A percentile compares a stretch with the other conserved stretches of the same genome.
These are phyloP conservation scores for Catalaphyllia jardinei DNA, from an alignment of 64 coral and sea anemone species.

Conservation along the genomic window DNA sequence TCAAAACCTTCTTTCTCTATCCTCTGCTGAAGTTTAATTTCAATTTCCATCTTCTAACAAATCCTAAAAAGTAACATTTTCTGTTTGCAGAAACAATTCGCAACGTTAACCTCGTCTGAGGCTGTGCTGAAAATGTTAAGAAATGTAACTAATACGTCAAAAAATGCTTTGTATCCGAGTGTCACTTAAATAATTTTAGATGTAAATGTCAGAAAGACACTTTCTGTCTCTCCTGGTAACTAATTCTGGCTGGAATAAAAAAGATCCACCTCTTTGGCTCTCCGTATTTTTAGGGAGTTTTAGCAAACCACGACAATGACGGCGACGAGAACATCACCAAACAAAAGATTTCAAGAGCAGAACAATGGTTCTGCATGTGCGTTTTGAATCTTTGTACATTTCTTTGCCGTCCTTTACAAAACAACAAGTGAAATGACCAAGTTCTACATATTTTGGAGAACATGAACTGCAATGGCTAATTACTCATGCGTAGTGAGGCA, in stretches of 20 bases:
- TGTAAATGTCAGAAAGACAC: not conserved
- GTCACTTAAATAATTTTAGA: not conserved
- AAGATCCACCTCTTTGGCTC: not conserved
- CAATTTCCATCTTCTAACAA: not conserved
- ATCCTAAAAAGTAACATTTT: no score
- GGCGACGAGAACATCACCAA: no score
- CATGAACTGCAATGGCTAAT: no score
- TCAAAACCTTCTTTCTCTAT: conserved; percentile 53
- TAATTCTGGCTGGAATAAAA: not conserved
- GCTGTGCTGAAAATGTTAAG: not conserved
- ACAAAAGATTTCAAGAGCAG: no score
- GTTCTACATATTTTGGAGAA: no score
- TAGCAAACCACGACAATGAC: no score
- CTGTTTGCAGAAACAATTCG: not conserved
- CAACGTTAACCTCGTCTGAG: not conserved
- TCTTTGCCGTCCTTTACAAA: no score
- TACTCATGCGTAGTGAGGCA: no score
- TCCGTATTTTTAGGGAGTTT: no score
- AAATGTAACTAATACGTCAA: not conserved
- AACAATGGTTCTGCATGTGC: no score
- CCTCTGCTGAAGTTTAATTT: not conserved
- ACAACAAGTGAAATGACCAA: no score
- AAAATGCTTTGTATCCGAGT: not conserved
- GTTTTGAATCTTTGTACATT: no score
- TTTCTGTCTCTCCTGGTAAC: not conserved